A percentile compares a stretch with the other conserved stretches of the same genome.
Evolutionary conservation across 2,113 vertebrate genomes (phyloP).

Genomic region (Corydoras maculifer): DNA sequence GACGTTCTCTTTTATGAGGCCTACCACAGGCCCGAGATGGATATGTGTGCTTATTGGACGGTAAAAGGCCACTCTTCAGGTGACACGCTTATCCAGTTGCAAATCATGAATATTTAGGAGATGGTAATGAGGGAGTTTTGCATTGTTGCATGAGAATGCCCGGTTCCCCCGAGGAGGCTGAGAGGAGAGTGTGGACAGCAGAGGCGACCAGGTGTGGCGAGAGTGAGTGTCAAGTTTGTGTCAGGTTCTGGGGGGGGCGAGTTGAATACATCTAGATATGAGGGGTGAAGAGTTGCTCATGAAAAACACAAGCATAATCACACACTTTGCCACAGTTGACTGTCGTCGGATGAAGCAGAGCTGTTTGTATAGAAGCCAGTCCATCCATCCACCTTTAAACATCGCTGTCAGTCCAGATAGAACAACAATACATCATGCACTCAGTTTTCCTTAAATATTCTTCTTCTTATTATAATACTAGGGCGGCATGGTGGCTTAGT

Average conservation of each 20-base stretch:
- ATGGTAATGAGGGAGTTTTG: conserved; percentile 95
- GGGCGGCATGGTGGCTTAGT: too few relatives aligned
- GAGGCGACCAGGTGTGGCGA: conserved; percentile 68
- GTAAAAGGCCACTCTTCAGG: conserved; percentile 91
- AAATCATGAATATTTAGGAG: conserved; percentile 99
- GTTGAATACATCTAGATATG: background rate
- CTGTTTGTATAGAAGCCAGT: conserved; percentile 46
- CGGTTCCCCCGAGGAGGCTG: conserved; percentile 60
- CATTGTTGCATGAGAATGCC: conserved; percentile 96
- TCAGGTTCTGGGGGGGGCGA: conserved; percentile 24
- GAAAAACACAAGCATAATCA: conserved; percentile 21
- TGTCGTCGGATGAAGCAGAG: conserved; percentile 48
- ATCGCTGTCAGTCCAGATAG: conserved; percentile 53
- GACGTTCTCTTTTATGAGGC: conserved; percentile 74
- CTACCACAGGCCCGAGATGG: conserved; percentile 77
- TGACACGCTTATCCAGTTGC: conserved; percentile 85
- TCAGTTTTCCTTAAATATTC: too few relatives aligned
- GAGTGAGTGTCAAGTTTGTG: conserved; percentile 46
- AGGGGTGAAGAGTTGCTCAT: background rate
- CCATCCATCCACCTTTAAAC: conserved; percentile 58
- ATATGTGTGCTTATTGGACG: conserved; percentile 93
- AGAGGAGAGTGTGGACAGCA: conserved; percentile 69
- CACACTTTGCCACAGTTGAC: conserved; percentile 35
- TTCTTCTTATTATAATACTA: too few relatives aligned
- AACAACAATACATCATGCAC: conserved; percentile 48